phyloP scores from a whole-genome alignment of 2,113 vertebrate genomes.

The Calyptommatus sinebrachiatus region DNA sequence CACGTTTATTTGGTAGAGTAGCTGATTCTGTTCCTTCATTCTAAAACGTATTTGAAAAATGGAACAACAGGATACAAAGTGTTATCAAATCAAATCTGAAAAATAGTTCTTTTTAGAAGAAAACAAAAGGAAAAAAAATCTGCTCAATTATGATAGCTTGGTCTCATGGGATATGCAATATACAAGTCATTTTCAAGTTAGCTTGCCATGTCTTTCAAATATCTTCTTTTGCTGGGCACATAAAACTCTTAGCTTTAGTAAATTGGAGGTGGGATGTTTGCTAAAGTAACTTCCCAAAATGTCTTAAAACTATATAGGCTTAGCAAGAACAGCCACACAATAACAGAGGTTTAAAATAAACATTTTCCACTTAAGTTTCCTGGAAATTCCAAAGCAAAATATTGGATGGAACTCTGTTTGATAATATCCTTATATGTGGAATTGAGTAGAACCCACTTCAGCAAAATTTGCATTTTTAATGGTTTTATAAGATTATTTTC shows the following conservation, averaged over 20 bases:
- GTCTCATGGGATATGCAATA: slow-evolving; percentile 16
- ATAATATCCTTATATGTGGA: slow-evolving; percentile 20
- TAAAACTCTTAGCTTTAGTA: slow-evolving; percentile 57
- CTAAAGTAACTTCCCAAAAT: slow-evolving; percentile 50
- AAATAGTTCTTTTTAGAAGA: slow-evolving; percentile 56
- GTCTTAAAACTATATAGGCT: slow-evolving; percentile 28
- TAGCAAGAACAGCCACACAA: slow-evolving; percentile 52
- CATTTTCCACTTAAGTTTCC: slow-evolving; percentile 41
- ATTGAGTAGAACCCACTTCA: slow-evolving; percentile 19
- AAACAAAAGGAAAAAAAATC: slow-evolving; percentile 7
- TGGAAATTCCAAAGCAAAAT: slow-evolving; percentile 43
- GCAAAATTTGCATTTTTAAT: slow-evolving; percentile 44
- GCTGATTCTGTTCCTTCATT: slow-evolving; percentile 24
- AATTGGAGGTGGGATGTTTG: slow-evolving; percentile 47
- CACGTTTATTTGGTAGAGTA: not conserved
- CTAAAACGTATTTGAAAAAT: slow-evolving; percentile 40
- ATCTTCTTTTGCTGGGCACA: slow-evolving; percentile 58
- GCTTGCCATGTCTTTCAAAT: slow-evolving; percentile 56
- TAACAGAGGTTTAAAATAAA: slow-evolving; percentile 40
- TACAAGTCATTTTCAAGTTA: slow-evolving; percentile 52
- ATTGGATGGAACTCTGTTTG: slow-evolving; percentile 27
- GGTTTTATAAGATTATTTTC: slow-evolving; percentile 44
- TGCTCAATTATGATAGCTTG: slow-evolving; percentile 7
- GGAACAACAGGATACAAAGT: slow-evolving; percentile 46
- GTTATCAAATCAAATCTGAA: slow-evolving; percentile 39